These are phyloP conservation scores for Leptinotarsa haldemani DNA, from an alignment of 2,888 invertebrate species.

Conservation along the genomic window DNA sequence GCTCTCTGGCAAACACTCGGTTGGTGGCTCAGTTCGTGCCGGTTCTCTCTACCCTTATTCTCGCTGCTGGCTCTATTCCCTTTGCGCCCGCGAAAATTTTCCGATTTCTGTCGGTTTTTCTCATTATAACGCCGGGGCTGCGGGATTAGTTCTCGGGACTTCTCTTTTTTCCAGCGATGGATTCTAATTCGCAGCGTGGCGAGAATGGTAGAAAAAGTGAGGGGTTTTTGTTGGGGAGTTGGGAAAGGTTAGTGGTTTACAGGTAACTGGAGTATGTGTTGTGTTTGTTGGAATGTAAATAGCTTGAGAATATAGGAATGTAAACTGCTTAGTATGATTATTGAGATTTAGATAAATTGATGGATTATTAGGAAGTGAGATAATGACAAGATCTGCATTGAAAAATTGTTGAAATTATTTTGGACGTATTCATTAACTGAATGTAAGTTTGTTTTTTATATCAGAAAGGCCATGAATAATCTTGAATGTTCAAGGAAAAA, in stretches of 20 bases:
- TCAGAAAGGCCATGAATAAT: no score
- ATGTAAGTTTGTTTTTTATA: no score
- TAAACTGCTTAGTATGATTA: no score
- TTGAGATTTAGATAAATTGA: no score
- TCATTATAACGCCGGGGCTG: not conserved
- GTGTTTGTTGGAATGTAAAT: no score
- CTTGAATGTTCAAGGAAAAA: no score
- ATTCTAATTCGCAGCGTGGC: conserved; percentile 1
- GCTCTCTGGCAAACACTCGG: conserved; percentile 35
- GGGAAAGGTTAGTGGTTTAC: conserved; percentile 15
- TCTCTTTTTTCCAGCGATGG: conserved; percentile 4
- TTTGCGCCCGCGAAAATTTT: not conserved
- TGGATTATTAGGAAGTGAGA: no score
- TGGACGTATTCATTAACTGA: no score
- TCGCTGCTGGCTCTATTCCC: not conserved
- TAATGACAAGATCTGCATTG: no score
- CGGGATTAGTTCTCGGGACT: not conserved
- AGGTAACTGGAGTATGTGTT: not conserved
- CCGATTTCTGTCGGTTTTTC: conserved; percentile 1
- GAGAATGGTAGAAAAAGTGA: conserved; percentile 5
- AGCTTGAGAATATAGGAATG: no score
- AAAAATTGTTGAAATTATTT: no score
- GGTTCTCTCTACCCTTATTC: conserved; percentile 20
- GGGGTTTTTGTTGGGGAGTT: conserved; percentile 5
- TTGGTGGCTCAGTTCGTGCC: conserved; percentile 27